Evolutionary conservation across 2,888 invertebrate genomes (phyloP).

Genomic region (Drosophila neotestacea): DNA sequence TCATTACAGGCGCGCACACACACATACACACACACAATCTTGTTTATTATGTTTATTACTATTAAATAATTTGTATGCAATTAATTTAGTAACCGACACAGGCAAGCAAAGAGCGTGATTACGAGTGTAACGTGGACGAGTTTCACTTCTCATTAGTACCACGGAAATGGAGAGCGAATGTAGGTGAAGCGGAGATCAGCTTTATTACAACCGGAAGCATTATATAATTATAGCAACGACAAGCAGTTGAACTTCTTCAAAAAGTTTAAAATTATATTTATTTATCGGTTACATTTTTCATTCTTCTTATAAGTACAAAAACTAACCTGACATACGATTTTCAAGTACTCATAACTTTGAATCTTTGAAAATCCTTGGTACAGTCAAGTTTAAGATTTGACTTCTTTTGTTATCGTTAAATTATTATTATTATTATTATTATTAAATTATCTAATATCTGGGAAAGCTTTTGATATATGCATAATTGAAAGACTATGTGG

Average conservation of each 20-base stretch:
- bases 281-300: no score
- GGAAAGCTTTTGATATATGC: no score
- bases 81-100: slow-evolving; percentile 73
- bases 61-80: slow-evolving; percentile 81
- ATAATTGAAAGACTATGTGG: no score
- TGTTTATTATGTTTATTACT: slow-evolving; percentile 80
- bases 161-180: slow-evolving; percentile 10
- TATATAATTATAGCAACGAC: slow-evolving; percentile 19
- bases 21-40: slow-evolving; percentile 30
- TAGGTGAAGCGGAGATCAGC: slow-evolving; percentile 4
- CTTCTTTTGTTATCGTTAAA: no score
- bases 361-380: no score
- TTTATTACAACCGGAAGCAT: slow-evolving; percentile 40
- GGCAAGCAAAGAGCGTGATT: slow-evolving; percentile 31
- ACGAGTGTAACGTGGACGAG: slow-evolving; percentile 40
- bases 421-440: no score
- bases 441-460: no score
- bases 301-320: neutral
- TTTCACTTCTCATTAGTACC: slow-evolving; percentile 53
- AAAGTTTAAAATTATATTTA: neutral
- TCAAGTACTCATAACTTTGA: no score
- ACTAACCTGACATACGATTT: no score
- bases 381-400: no score
- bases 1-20: slow-evolving; percentile 22
- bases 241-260: neutral